Evolutionary conservation across 2,888 invertebrate genomes (phyloP), one percentile per base, ranked within the genome.

Genomic region (Arge pagana): DNA sequence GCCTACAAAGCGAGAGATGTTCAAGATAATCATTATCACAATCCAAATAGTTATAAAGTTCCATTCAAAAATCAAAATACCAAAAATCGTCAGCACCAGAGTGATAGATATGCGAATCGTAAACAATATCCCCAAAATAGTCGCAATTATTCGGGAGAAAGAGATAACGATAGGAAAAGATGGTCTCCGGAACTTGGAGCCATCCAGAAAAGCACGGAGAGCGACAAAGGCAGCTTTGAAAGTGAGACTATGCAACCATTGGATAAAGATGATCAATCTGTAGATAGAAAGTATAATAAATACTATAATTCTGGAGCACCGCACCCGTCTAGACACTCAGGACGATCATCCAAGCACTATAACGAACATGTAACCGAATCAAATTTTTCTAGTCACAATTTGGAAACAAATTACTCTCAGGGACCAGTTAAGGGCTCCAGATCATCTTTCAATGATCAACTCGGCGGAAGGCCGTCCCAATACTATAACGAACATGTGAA

Each of bases 11-110:
- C 59, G 7, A 63, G 53, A 33, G 61, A 60, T 21, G 11, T 28
- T 5, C 59, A 60, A 21, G 54, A 64, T 48, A 36, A 35, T 50
- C 61, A 63, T 11, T 53, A 54, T 33, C 48, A 54, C 11, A 55
- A 56, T 23, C 39, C 39, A 7, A 57, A 56, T 42, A 50, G 41
- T n/a, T 61, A 60, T 50, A 61, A 54, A 16, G 58, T 52, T 6
- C 54, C 57, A 13, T 53, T 50, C 26, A 33, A 50, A 15, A 66
- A 48, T 11, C 55, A 53, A 19, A n/a, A 16, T 19, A 21, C 45
- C 5, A 52, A 39, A 6, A 35, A 48, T 54, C 59, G 62, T 15
- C 70, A 58, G 61, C 66, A 62, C 57, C 62, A 63, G 15, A 68
- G 62, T 39, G 62, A 66, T 35, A 60, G 57, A 35, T 66, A 63